Base-by-base conservation (phyloP, 2,113 vertebrate species). In the Glaucomys volans region DNA sequence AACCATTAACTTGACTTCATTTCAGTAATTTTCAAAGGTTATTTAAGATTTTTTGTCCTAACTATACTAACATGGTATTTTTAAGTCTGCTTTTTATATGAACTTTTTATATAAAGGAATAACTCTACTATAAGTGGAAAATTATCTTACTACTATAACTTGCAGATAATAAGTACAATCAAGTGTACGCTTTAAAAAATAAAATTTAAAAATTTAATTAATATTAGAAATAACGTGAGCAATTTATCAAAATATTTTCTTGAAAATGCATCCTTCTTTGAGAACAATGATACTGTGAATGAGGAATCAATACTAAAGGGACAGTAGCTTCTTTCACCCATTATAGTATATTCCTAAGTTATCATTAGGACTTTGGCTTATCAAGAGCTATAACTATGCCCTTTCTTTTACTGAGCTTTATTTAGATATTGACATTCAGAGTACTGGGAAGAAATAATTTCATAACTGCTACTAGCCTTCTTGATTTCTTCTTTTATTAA, bases 391-490 rank as follows among this genome's bases (percentile, higher is more conserved):
- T n/a, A 52, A 22, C 67, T 80, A 35, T 4, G 4, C 30, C 20
- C 52, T 7, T 52, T 12, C 4, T 76, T 66, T 50, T 17, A 32
- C 59, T 97, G 64, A 92, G 7, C 59, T 97, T 81, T 35, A 64
- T 93, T 64, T 54, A 89, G 35, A 91, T 87, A 89, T 71, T 66
- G 54, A 79, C 67, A 96, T 32, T 50, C 81, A 79, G 57, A 95
- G 32, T 42, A 64, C 66, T 37, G 20, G 52, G 54, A 66, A 26
- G 52, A 95, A 44, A 32, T 44, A 44, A 92, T 67, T n/a, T 44
- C 32, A 6, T 16, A 79, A 14, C 13, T 86, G 32, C 57, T 10
- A 52, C 83, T 85, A 64, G 40, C 26, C 13, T 69, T 37, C 77
- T 86, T 37, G 54, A 54, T 8, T 10, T 32, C 57, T 75, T 80